Percentiles rank a stretch among this genome's conserved stretches.
phyloP scores from a whole-genome alignment of 2,888 invertebrate genomes.

The Ernsta delagoae region DNA sequence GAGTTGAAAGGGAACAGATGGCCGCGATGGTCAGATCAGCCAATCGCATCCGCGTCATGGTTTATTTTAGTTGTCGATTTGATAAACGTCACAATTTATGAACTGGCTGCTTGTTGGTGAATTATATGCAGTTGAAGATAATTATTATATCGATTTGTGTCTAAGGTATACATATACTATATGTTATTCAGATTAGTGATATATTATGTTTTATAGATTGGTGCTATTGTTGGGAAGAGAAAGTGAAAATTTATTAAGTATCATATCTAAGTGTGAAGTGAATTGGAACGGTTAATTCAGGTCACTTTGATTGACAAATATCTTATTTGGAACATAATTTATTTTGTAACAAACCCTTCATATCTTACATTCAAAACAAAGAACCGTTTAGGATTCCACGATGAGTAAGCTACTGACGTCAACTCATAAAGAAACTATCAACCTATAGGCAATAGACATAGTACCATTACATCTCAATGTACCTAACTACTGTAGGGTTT shows the following conservation, averaged over 20 bases:
- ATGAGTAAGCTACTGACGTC: slow-evolving; percentile 6
- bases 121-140: not conserved
- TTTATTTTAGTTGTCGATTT: slow-evolving; percentile 4
- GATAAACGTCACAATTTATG: slow-evolving; percentile 3
- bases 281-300: too few species aligned
- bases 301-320: too few species aligned
- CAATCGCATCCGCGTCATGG: not conserved
- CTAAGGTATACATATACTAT: too few species aligned
- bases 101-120: not conserved
- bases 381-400: not conserved
- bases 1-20: not conserved
- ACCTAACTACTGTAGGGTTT: slow-evolving; percentile 21
- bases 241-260: too few species aligned
- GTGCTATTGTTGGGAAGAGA: too few species aligned
- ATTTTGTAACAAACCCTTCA: too few species aligned
- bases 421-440: not conserved
- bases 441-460: not conserved
- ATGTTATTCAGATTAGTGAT: too few species aligned
- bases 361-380: not conserved
- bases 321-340: too few species aligned
- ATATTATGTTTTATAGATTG: too few species aligned
- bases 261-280: too few species aligned
- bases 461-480: slow-evolving; percentile 16
- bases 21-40: not conserved
- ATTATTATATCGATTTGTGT: not conserved